Evolutionary conservation across 2,113 vertebrate species (phyloP).

Genomic region (Thryonomys swinderianus): DNA sequence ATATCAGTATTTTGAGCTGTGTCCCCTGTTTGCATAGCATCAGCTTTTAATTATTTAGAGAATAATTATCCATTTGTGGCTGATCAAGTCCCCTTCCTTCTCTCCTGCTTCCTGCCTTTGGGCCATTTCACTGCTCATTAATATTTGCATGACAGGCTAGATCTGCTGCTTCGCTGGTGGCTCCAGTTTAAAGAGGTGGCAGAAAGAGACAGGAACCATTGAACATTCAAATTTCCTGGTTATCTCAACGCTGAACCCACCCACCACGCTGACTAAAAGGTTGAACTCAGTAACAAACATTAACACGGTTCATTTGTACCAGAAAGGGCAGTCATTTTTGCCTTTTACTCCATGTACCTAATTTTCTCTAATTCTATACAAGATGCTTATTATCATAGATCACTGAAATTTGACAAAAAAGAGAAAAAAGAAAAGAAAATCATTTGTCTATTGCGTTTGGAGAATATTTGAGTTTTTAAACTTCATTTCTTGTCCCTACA

Average conservation of each 20-base stretch:
- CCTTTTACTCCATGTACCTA: not conserved
- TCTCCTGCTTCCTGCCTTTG: constrained; percentile 71
- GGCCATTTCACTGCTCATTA: constrained; percentile 77
- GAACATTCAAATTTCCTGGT: not conserved
- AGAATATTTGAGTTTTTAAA: not conserved
- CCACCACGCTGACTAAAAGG: not conserved
- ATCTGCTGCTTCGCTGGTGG: constrained; percentile 28
- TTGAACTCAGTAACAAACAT: not conserved
- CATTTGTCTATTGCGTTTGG: constrained; percentile 9
- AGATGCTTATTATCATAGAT: constrained; percentile 40
- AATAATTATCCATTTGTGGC: constrained; percentile 78
- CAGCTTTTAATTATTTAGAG: constrained; percentile 75
- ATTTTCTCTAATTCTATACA: constrained; percentile 34
- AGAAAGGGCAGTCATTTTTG: not conserved
- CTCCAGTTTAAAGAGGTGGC: not conserved
- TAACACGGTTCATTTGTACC: not conserved
- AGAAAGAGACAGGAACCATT: not conserved
- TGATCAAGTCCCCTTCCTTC: constrained; percentile 60
- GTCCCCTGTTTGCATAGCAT: not conserved
- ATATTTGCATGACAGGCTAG: constrained; percentile 59
- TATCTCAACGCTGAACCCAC: not conserved
- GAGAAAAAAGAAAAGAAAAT: not conserved
- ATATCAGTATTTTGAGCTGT: constrained; percentile 60
- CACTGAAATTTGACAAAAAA: constrained; percentile 29
- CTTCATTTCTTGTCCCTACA: constrained; percentile 18